phyloP scores from a whole-genome alignment of 2,888 invertebrate genomes.

The Hypena proboscidalis region DNA sequence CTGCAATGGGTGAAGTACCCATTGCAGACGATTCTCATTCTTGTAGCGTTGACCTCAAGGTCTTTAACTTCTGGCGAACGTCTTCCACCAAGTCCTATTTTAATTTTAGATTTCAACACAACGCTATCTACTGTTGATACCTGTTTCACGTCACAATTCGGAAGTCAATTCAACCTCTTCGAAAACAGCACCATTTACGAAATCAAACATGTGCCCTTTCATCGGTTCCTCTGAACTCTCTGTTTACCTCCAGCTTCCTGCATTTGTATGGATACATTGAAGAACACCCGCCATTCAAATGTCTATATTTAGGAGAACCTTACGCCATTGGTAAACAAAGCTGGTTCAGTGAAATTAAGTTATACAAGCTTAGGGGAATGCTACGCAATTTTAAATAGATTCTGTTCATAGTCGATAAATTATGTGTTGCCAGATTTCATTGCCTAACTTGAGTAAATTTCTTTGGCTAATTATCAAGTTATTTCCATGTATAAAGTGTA shows the following conservation, averaged over 20 bases:
- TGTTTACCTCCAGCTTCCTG: constrained; percentile 67
- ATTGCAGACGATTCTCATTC: no score
- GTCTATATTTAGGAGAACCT: constrained; percentile 45
- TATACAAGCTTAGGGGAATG: not conserved
- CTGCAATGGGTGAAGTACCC: no score
- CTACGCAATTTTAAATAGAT: no score
- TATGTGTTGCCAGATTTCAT: not conserved
- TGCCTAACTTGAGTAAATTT: not conserved
- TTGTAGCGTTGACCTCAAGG: no score
- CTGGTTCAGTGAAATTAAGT: constrained; percentile 17
- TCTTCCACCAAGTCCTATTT: no score
- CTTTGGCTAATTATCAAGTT: no score
- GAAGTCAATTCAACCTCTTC: constrained; percentile 26
- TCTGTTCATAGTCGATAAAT: not conserved
- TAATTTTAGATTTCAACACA: no score
- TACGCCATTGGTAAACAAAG: constrained; percentile 29
- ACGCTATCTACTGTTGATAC: constrained; percentile 23
- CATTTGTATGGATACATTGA: constrained; percentile 46
- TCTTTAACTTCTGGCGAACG: no score
- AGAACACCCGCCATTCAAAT: constrained; percentile 34
- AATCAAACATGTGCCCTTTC: constrained; percentile 53
- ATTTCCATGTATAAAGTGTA: no score
- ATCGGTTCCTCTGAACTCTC: constrained; percentile 60
- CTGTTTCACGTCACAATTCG: constrained; percentile 29
- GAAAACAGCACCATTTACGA: constrained; percentile 47